Percentiles rank a stretch among this genome's conserved stretches.
phyloP scores from a whole-genome alignment of 2,888 invertebrate genomes.

The Drosophila yooni region DNA sequence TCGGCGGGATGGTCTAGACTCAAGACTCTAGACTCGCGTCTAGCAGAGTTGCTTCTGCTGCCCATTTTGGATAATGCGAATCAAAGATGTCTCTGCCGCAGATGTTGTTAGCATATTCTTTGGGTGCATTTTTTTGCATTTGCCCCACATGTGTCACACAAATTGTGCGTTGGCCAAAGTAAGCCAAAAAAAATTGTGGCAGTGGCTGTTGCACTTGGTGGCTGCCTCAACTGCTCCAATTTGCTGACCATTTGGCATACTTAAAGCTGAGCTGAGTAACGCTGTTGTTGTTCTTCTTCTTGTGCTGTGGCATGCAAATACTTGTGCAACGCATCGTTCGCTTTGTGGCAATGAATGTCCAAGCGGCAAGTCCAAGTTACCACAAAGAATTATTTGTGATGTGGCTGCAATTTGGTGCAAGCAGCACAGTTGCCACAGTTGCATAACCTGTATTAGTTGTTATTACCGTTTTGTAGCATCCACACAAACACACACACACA shows the following conservation, averaged over 20 bases:
- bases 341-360: constrained; percentile 48
- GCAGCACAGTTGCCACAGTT: constrained; percentile 59
- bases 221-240: constrained; percentile 56
- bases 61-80: constrained; percentile 26
- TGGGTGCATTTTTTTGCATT: constrained; percentile 48
- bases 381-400: constrained; percentile 50
- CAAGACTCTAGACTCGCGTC: background rate
- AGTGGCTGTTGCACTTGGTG: constrained; percentile 6
- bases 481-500: background rate
- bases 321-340: constrained; percentile 58
- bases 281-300: background rate
- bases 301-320: constrained; percentile 68
- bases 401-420: constrained; percentile 57
- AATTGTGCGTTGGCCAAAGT: constrained; percentile 60
- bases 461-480: constrained; percentile 72
- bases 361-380: constrained; percentile 24
- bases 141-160: constrained; percentile 72
- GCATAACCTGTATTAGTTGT: constrained; percentile 79
- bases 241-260: constrained; percentile 77
- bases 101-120: constrained; percentile 37
- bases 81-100: constrained; percentile 28
- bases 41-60: constrained; percentile 8
- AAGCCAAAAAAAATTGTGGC: constrained; percentile 21
- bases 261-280: constrained; percentile 32
- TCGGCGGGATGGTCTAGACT: constrained; percentile 6